Conservation (phyloP, 2,113 vertebrate species). For the Neodon shergylaensis region DNA sequence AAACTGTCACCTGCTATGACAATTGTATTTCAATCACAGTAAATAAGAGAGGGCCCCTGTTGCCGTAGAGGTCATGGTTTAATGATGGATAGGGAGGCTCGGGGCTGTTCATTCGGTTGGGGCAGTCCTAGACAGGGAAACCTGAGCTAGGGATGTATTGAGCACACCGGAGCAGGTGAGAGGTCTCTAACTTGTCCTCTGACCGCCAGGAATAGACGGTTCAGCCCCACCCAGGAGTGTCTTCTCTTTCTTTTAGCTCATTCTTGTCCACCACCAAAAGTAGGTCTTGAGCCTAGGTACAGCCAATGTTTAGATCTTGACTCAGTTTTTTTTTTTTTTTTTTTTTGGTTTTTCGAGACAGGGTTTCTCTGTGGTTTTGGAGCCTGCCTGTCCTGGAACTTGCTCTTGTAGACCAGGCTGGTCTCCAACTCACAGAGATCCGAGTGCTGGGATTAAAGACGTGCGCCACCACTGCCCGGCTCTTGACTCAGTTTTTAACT, state of each 20-base stretch:
- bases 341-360: too few relatives aligned
- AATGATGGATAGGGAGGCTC: background rate
- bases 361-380: too few relatives aligned
- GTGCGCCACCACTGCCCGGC: too few relatives aligned
- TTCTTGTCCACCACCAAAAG: background rate
- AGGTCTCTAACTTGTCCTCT: background rate
- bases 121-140: background rate
- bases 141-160: background rate
- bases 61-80: background rate
- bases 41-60: background rate
- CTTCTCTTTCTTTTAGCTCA: background rate
- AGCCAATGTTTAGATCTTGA: background rate
- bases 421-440: too few relatives aligned
- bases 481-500: background rate
- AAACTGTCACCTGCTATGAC: background rate
- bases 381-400: too few relatives aligned
- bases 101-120: fast-evolving
- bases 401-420: too few relatives aligned
- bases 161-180: background rate
- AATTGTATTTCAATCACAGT: background rate
- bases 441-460: too few relatives aligned
- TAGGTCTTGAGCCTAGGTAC: background rate
- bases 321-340: background rate
- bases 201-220: background rate
- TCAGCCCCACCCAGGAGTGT: background rate